phyloP scores from a whole-genome alignment of 2,113 vertebrate genomes.

The Ptyas mucosa region DNA sequence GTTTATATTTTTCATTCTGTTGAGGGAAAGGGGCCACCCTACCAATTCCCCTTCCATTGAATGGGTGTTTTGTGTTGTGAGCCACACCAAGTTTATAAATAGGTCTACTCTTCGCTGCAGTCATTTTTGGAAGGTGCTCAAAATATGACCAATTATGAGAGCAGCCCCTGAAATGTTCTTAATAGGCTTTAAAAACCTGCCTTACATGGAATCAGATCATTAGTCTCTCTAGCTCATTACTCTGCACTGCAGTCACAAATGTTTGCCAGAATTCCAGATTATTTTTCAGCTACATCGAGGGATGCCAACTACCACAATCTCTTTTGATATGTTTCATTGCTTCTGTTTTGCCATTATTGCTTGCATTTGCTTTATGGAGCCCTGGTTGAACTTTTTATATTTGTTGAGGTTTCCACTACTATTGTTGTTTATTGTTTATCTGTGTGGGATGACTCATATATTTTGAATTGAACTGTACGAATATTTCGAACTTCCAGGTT shows the following conservation, averaged over 20 bases:
- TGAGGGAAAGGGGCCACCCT: neutral
- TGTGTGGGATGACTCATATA: neutral
- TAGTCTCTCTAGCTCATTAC: neutral
- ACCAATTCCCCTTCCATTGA: neutral
- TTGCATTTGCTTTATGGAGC: neutral
- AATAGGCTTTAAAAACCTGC: neutral
- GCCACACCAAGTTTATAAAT: neutral
- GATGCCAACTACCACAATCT: neutral
- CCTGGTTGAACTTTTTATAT: neutral
- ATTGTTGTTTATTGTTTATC: neutral
- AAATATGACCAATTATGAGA: neutral
- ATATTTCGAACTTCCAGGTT: neutral
- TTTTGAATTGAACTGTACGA: neutral
- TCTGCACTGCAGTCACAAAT: neutral
- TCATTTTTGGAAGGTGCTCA: neutral
- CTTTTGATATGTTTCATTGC: neutral
- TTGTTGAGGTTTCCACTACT: neutral
- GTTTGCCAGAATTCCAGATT: neutral
- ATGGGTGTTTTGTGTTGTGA: no score
- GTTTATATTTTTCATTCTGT: neutral
- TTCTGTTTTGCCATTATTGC: neutral
- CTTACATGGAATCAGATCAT: neutral
- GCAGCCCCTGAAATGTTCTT: neutral
- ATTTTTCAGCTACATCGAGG: neutral
- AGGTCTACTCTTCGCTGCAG: neutral